Base-by-base conservation (phyloP, 1,140 invertebrate genomes). In the Dendrolimus kikuchii region DNA sequence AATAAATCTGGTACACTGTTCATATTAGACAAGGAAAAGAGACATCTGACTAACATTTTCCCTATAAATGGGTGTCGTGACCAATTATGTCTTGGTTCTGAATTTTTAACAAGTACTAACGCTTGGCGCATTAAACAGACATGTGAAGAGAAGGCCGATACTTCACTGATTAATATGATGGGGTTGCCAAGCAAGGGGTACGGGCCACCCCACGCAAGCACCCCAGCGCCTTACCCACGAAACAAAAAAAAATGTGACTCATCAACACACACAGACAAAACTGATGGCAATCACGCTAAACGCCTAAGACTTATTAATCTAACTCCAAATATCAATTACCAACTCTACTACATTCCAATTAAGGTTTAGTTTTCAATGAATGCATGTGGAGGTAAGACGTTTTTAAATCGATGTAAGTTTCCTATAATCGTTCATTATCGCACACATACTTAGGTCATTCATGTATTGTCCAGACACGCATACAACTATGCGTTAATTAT, bases 191-290 rank as follows among this genome's bases (percentile, higher is more conserved):
- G 68, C 71, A 74, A 81, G 78, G 74, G 78, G 79, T 76, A 78
- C 77, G 62, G 56, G 43, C 72, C 78, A 81, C 80, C 77, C 82
- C 77, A 81, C 77, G 74, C 72, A 36, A 49, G 63, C 77, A 68
- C 77, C 83, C 81, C 71, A 64, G 71, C 78, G 75, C 79, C 78
- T 81, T 82, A 83, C 83, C 79, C 83, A 82, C 83, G 74, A 84
- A 82, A 86, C 79, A 84, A 84, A 86, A 86, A 67, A 82, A 86
- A 86, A 86, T 82, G 79, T 86, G 83, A 86, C 83, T 86, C 83
- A 86, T 86, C 83, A 86, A 86, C 82, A 62, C 79, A 84, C 78
- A 86, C 77, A 50, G 76, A 77, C 65, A 79, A 71, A 67, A 68
- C 70, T 64, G 74, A 74, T 65, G 64, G 72, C 71, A 80, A 67